Base-by-base conservation (phyloP, 37 sponge, comb jelly and placozoan species). In the Agelas oroides region DNA sequence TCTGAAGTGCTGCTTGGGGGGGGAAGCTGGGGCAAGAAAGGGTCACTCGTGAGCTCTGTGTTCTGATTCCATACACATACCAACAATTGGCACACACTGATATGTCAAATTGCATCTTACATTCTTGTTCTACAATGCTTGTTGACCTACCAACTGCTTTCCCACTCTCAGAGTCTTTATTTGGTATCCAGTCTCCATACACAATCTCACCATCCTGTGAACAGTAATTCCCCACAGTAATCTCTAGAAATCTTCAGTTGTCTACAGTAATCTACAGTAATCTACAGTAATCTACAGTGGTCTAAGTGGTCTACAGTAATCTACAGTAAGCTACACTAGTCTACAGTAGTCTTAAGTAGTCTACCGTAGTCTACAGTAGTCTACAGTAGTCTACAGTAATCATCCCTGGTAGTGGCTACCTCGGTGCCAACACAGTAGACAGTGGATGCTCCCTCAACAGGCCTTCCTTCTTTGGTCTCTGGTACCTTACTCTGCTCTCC, bases 391-490 rank as follows among this genome's bases (percentile, higher is more conserved):
- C 56, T 8, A 46, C 46, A 46, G 46, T 46, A 46, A 46, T 46
- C 6, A 3, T 8, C 3, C 3, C 46, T 46, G 46, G 8, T 46
- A 46, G 46, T 46, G 39, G 21, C 2, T 70, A 94, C 95, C 79
- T 98, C 98, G 46, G 96, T 93, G 1, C 98, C 98, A 37, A 95
- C 84, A 67, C 84, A 98, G 88, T 86, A 95, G 70, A 86, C 91
- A 39, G 89, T 88, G 75, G 81, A 87, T 39, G 75, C 78, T n/a
- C 75, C 84, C 24, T 92, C 93, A 11, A 86, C n/a, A 31, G 53
- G 41, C 35, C 68, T 33, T 15, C 70, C 70, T 23, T 57, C 70
- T 58, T 69, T 68, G 33, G 23, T 75, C 27, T 60, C 61, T 41
- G 83, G 20, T 27, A 60, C 14, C 20, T 14, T 52, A 23, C 25